Percentiles rank a stretch among this genome's conserved stretches.
Conservation (phyloP, 2,113 vertebrate genomes). For the Columba livia region DNA sequence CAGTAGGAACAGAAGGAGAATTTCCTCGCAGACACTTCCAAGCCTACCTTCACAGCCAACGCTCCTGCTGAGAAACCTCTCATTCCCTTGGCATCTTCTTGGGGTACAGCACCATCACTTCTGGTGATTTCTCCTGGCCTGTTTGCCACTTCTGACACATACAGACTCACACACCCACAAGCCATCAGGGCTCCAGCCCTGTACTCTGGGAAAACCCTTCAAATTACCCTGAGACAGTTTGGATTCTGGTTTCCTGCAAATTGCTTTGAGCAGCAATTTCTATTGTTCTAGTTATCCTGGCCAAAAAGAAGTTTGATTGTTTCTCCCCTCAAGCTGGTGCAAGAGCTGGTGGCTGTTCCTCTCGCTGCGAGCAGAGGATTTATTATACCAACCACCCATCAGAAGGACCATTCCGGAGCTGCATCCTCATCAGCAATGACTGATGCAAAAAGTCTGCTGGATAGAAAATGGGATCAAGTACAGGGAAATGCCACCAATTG, state of each 20-base stretch:
- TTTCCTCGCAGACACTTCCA: neutral
- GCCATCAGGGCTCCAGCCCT: neutral
- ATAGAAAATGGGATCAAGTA: neutral
- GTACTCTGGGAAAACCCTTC: neutral
- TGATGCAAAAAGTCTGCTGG: neutral
- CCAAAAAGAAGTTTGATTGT: too few species aligned
- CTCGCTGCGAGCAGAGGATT: rapidly evolving
- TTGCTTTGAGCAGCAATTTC: neutral
- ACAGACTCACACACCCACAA: neutral
- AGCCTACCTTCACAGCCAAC: neutral
- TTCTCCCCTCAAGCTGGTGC: neutral
- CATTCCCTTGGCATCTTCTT: neutral
- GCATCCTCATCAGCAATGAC: neutral
- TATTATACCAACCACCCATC: neutral
- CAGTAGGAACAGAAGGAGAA: neutral
- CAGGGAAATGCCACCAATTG: rapidly evolving
- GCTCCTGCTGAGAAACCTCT: neutral
- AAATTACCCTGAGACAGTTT: rapidly evolving
- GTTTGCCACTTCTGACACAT: neutral
- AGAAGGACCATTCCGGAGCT: neutral
- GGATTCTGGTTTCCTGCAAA: neutral
- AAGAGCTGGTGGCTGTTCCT: neutral
- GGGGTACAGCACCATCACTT: neutral
- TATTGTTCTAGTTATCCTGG: too few species aligned
- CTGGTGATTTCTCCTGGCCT: neutral